phyloP scores from a whole-genome alignment of 2,888 invertebrate species.

The Drosophila robusta region DNA sequence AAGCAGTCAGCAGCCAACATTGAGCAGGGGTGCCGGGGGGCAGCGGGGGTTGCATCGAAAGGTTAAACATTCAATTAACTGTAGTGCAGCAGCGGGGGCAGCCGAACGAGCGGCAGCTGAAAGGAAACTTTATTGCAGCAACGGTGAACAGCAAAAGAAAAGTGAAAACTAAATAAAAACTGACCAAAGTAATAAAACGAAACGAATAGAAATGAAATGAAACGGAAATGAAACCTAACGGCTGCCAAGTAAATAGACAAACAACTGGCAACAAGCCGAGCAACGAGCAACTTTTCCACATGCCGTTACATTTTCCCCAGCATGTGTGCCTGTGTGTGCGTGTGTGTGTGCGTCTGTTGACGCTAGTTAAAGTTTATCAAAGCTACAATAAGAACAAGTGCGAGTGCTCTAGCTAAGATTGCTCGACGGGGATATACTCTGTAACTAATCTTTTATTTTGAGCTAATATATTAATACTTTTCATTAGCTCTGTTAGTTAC shows the following conservation, averaged over 20 bases:
- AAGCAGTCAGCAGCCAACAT: background rate
- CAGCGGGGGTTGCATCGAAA: constrained; percentile 36
- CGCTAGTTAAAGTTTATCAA: constrained; percentile 79
- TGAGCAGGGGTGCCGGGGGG: background rate
- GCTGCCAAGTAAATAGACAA: constrained; percentile 79
- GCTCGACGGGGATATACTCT: background rate
- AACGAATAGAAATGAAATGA: constrained; percentile 75
- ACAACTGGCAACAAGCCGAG: constrained; percentile 66
- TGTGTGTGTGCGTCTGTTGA: constrained; percentile 50
- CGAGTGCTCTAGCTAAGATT: background rate
- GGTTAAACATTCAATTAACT: constrained; percentile 73
- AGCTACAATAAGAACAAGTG: constrained; percentile 45
- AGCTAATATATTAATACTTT: too few relatives aligned
- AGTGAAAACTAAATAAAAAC: constrained; percentile 63
- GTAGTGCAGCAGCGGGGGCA: constrained; percentile 27
- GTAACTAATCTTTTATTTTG: too few relatives aligned
- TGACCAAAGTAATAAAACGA: constrained; percentile 79
- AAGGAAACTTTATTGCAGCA: constrained; percentile 11
- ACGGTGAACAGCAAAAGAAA: constrained; percentile 19
- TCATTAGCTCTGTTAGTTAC: too few relatives aligned
- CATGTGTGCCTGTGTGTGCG: constrained; percentile 38
- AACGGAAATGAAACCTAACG: constrained; percentile 81
- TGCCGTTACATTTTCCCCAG: constrained; percentile 56
- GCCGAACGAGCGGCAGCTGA: constrained; percentile 8
- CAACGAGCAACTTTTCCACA: constrained; percentile 68